Percentiles rank a stretch among this genome's conserved stretches.
These are phyloP conservation scores for Festucalex cinctus DNA, from an alignment of 2,113 vertebrate genomes.

Conservation along the genomic window DNA sequence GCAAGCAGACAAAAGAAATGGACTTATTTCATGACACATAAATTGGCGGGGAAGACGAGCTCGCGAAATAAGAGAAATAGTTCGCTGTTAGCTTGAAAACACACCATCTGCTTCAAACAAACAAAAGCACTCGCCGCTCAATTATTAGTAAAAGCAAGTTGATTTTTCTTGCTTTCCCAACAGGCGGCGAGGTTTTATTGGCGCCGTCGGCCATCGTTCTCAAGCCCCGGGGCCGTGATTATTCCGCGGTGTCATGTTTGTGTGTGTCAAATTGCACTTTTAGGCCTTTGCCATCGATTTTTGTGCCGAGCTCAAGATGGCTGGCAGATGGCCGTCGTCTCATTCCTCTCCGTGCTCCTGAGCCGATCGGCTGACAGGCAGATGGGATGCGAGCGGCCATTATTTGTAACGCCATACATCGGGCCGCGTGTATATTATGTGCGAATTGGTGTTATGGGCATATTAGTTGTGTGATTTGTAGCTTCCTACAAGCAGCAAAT, in stretches of 20 bases:
- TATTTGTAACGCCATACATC: constrained; percentile 26
- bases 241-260: constrained; percentile 36
- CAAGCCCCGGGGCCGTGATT: constrained; percentile 20
- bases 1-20: constrained; percentile 7
- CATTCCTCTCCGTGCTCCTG: constrained; percentile 15
- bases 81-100: constrained; percentile 11
- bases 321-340: constrained; percentile 35
- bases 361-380: not conserved
- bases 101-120: not conserved
- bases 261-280: constrained; percentile 45
- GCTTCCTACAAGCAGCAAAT: too few species aligned
- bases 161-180: not conserved
- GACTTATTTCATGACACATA: constrained; percentile 15
- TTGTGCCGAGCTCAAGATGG: constrained; percentile 36
- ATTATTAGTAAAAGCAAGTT: constrained; percentile 10
- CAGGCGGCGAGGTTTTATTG: constrained; percentile 16
- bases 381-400: constrained; percentile 3
- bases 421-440: not conserved
- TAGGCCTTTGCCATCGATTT: constrained; percentile 41
- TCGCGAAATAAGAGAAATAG: not conserved
- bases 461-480: not conserved
- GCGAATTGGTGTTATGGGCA: not conserved
- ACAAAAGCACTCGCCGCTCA: not conserved
- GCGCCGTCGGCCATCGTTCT: constrained; percentile 4
- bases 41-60: not conserved